Evolutionary conservation across 2,797 vertebrate genomes (phyloP).

Genomic region (Merluccius polli): DNA sequence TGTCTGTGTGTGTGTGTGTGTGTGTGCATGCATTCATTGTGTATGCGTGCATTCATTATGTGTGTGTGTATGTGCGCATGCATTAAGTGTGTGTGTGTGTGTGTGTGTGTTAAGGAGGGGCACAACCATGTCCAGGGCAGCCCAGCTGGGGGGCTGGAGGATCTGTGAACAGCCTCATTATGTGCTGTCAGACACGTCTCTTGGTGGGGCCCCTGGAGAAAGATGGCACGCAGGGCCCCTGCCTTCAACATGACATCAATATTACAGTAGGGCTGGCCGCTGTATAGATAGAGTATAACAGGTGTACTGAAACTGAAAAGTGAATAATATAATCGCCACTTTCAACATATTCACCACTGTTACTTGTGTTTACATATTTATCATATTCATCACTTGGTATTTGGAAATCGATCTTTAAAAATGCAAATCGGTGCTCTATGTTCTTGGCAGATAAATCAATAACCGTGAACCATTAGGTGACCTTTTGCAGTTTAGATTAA

Average conservation of each 20-base stretch:
- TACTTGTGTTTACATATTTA: too few relatives aligned
- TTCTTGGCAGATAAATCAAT: not conserved
- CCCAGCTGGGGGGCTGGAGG: slow-evolving; percentile 27
- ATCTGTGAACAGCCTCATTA: slow-evolving; percentile 33
- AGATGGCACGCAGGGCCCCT: not conserved
- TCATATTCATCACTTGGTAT: too few relatives aligned
- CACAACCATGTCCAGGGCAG: not conserved
- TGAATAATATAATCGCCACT: too few relatives aligned
- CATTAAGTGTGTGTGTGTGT: too few relatives aligned
- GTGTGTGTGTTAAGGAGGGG: not conserved
- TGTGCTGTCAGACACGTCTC: slow-evolving; percentile 21
- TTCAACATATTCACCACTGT: too few relatives aligned
- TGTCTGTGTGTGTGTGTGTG: too few relatives aligned
- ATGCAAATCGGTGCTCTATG: too few relatives aligned
- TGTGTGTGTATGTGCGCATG: not conserved
- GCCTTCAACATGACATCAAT: not conserved
- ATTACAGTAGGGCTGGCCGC: not conserved
- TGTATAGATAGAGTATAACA: not conserved
- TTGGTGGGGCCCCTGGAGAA: not conserved
- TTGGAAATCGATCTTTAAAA: too few relatives aligned
- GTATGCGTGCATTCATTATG: not conserved
- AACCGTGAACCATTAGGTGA: not conserved
- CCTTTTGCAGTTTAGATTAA: not conserved
- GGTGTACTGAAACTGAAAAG: too few relatives aligned
- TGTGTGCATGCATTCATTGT: too few relatives aligned